Conservation (phyloP, 2,797 vertebrate species). For the Tolypeutes matacus region DNA sequence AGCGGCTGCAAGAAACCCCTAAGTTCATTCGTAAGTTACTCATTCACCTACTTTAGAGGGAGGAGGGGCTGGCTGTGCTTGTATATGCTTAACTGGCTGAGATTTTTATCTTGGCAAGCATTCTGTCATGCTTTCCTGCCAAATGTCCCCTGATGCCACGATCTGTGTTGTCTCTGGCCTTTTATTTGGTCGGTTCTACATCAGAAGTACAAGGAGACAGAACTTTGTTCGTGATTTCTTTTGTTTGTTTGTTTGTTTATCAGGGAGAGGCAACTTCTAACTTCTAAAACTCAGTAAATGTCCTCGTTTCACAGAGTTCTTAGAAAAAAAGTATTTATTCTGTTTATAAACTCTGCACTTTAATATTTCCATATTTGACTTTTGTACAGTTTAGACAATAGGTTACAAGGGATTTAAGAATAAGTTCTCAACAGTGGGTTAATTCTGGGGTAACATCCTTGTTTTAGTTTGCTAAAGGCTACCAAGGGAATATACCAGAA, state of each 20-base stretch:
- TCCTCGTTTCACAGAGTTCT: not conserved
- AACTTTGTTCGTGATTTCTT: not conserved
- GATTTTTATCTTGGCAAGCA: not conserved
- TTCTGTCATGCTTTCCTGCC: not conserved
- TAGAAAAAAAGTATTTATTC: not conserved
- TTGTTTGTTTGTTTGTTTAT: not conserved
- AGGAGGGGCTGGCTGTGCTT: not conserved
- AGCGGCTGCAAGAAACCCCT: not conserved
- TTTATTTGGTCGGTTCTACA: not conserved
- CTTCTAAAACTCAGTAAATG: not conserved
- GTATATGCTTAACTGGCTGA: not conserved
- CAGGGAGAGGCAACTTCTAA: not conserved
- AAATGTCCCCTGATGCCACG: not conserved
- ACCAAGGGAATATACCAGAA: too few relatives aligned
- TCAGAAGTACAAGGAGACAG: not conserved
- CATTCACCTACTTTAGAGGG: not conserved
- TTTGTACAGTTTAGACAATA: not conserved
- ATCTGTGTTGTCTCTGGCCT: not conserved
- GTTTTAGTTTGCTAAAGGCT: too few relatives aligned
- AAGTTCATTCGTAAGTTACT: not conserved
- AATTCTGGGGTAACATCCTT: not conserved
- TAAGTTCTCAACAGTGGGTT: slow-evolving; percentile 5
- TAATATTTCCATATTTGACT: not conserved
- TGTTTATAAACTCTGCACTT: not conserved
- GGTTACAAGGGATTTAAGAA: not conserved